A percentile compares a stretch with the other conserved stretches of the same genome.
These are phyloP conservation scores for Sebastes steindachneri DNA, from an alignment of 2,797 vertebrate genomes.

Conservation along the genomic window DNA sequence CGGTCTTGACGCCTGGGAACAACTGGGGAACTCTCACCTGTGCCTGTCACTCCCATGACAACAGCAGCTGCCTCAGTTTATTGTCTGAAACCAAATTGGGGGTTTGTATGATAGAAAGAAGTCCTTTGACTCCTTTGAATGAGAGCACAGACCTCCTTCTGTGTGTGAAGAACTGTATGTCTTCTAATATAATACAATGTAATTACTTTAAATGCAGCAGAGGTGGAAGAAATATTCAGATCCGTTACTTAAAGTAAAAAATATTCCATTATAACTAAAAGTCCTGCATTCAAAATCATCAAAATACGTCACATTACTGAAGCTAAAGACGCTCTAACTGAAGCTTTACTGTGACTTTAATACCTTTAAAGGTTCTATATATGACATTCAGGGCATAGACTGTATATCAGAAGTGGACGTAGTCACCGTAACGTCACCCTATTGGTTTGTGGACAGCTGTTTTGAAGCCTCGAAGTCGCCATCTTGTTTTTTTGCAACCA, in stretches of 20 bases:
- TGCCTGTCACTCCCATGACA: slow-evolving; percentile 71
- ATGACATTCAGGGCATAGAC: background rate
- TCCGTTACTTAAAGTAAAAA: background rate
- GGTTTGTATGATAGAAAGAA: slow-evolving; percentile 11
- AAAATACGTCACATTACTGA: background rate
- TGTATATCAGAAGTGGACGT: no score
- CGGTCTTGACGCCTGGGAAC: slow-evolving; percentile 55
- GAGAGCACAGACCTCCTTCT: slow-evolving; percentile 9
- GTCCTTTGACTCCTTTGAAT: slow-evolving; percentile 16
- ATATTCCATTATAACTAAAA: background rate
- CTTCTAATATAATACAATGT: background rate
- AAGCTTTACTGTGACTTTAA: background rate
- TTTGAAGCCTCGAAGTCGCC: no score
- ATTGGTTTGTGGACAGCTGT: rapidly evolving
- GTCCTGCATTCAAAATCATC: background rate
- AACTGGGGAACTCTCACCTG: slow-evolving; percentile 79
- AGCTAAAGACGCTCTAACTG: background rate
- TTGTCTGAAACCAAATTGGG: slow-evolving; percentile 37
- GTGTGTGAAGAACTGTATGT: background rate
- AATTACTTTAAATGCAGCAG: background rate
- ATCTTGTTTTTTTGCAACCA: no score
- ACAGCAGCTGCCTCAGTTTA: slow-evolving; percentile 72
- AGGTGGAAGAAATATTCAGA: background rate
- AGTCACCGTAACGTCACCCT: no score
- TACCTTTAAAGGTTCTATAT: background rate